Percentiles rank a stretch among this genome's conserved stretches.
Conservation (phyloP, 2,797 vertebrate species). For the Emydoidea blandingii region DNA sequence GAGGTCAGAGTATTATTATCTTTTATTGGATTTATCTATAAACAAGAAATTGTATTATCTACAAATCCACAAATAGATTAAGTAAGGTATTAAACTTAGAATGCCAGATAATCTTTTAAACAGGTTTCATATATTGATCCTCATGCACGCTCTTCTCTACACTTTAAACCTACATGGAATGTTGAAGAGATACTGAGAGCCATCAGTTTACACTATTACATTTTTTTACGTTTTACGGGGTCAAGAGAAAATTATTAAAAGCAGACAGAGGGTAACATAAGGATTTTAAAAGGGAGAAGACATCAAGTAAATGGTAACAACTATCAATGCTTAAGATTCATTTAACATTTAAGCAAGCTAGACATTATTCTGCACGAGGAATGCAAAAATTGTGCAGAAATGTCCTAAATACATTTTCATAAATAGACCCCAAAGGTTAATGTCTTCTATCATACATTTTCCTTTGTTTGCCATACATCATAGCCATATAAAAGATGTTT, state of each 20-base stretch:
- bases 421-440: not conserved
- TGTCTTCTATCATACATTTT: slow-evolving; percentile 7
- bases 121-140: not conserved
- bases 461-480: slow-evolving; percentile 1
- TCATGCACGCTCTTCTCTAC: not conserved
- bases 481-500: not conserved
- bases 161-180: not conserved
- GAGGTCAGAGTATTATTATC: not conserved
- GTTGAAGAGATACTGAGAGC: not conserved
- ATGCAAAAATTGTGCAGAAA: slow-evolving; percentile 11
- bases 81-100: slow-evolving; percentile 9
- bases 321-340: slow-evolving; percentile 10
- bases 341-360: slow-evolving; percentile 4
- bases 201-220: not conserved
- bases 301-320: slow-evolving; percentile 6
- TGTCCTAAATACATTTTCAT: slow-evolving; percentile 5
- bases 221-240: not conserved
- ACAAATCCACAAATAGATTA: slow-evolving; percentile 2
- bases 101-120: not conserved
- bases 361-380: not conserved
- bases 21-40: not conserved
- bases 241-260: slow-evolving; percentile 11
- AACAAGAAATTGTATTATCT: not conserved
- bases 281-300: not conserved
- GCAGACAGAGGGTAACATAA: not conserved